A percentile compares a stretch with the other conserved stretches of the same genome.
Conservation (phyloP, 2,113 vertebrate genomes). For the Dasyprocta punctata region DNA sequence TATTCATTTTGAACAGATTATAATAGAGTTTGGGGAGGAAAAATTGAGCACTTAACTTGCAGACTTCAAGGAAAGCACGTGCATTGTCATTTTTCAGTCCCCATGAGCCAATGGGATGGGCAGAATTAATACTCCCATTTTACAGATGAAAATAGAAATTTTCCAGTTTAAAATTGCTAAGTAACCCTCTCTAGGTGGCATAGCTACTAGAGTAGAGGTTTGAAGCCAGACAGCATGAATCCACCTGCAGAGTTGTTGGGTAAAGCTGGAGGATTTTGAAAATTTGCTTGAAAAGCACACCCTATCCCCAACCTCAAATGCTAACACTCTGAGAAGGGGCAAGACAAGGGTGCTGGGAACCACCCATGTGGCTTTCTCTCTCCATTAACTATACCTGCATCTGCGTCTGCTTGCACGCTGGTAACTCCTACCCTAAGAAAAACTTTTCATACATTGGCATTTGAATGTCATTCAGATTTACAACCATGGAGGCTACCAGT, state of each 20-base stretch:
- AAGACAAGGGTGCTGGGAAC: not conserved
- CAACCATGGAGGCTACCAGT: not conserved
- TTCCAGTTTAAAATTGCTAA: not conserved
- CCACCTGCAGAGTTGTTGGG: not conserved
- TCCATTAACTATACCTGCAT: not conserved
- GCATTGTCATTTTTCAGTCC: not conserved
- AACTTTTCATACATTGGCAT: not conserved
- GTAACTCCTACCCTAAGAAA: not conserved
- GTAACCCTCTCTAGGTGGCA: not conserved
- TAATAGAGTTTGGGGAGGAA: not conserved
- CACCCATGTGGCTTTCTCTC: not conserved
- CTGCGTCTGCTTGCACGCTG: not conserved
- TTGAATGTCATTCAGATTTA: not conserved
- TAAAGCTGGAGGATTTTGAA: not conserved
- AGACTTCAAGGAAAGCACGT: not conserved
- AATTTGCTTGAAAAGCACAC: not conserved
- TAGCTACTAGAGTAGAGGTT: not conserved
- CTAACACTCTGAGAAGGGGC: not conserved
- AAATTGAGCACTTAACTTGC: not conserved
- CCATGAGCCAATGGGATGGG: not conserved
- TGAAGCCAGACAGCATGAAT: not conserved
- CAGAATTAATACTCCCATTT: not conserved
- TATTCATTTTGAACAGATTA: conserved; percentile 33
- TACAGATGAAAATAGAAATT: not conserved
- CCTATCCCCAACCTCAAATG: not conserved